Percentiles rank a stretch among this genome's conserved stretches.
Conservation (phyloP, 2,113 vertebrate genomes). For the Suricata suricatta region DNA sequence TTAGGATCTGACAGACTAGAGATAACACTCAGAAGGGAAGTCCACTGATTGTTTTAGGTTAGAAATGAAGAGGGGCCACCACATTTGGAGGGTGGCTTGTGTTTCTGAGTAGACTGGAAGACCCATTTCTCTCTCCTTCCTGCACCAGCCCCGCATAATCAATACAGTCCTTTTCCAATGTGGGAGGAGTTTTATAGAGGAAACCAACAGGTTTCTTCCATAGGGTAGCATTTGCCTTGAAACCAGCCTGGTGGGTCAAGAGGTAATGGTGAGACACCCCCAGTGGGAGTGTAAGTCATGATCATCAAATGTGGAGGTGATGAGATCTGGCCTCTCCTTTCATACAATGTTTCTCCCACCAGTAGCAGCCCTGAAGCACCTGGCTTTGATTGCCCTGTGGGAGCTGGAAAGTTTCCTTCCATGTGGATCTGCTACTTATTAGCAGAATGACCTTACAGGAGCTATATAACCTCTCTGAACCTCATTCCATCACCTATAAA, state of each 20-base stretch:
- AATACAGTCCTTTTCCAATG: not conserved
- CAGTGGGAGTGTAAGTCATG: not conserved
- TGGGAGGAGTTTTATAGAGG: not conserved
- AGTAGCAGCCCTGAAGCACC: not conserved
- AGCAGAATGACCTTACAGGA: not conserved
- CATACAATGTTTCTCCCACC: not conserved
- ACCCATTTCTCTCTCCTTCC: not conserved
- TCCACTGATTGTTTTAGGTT: not conserved
- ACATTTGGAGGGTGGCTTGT: too few species aligned
- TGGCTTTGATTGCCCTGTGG: not conserved
- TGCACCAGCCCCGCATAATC: not conserved
- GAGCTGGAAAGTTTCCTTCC: not conserved
- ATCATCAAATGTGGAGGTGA: not conserved
- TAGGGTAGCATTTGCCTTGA: not conserved
- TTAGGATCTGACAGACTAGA: not conserved
- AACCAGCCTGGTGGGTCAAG: not conserved
- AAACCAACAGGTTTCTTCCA: not conserved
- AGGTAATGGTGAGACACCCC: not conserved
- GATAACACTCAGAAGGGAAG: not conserved
- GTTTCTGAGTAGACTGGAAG: not conserved
- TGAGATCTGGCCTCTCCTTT: not conserved
- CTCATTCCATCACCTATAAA: not conserved
- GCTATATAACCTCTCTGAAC: not conserved
- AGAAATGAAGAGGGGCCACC: not conserved
- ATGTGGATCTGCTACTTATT: not conserved